A percentile compares a stretch with the other conserved stretches of the same genome.
phyloP scores from a whole-genome alignment of 2,888 invertebrate genomes.

The Litoditis marina region DNA sequence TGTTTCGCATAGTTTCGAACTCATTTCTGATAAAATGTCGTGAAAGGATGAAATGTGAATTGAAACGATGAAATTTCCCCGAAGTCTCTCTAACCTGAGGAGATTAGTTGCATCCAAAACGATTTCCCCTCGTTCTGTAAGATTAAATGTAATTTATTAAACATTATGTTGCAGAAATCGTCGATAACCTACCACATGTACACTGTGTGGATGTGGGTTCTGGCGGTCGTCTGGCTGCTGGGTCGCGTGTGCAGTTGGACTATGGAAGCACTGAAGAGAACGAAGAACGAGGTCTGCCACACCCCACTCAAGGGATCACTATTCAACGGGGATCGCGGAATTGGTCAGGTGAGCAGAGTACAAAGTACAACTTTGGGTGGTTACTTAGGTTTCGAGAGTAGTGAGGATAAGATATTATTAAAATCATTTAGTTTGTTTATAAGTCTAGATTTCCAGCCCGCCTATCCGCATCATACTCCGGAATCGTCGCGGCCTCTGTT shows the following conservation, averaged over 20 bases:
- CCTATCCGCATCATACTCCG: too few species aligned
- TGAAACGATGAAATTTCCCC: neutral
- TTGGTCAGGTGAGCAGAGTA: neutral
- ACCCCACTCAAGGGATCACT: neutral
- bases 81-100: neutral
- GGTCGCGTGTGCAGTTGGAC: neutral
- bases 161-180: conserved; percentile 1
- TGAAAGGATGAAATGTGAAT: neutral
- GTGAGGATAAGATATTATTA: too few species aligned
- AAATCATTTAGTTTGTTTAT: too few species aligned
- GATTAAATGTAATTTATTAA: too few species aligned
- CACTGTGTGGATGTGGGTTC: neutral
- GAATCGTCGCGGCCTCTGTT: too few species aligned
- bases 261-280: neutral
- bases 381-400: too few species aligned
- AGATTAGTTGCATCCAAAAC: neutral
- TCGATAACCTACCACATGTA: neutral
- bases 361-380: too few species aligned
- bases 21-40: too few species aligned
- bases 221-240: neutral
- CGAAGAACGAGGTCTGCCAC: neutral
- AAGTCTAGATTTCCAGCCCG: too few species aligned
- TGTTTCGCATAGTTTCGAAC: too few species aligned
- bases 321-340: conserved; percentile 1
- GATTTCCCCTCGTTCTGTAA: too few species aligned